Evolutionary conservation across 2,113 vertebrate species (phyloP).

Genomic region (Ceyx melanurus): DNA sequence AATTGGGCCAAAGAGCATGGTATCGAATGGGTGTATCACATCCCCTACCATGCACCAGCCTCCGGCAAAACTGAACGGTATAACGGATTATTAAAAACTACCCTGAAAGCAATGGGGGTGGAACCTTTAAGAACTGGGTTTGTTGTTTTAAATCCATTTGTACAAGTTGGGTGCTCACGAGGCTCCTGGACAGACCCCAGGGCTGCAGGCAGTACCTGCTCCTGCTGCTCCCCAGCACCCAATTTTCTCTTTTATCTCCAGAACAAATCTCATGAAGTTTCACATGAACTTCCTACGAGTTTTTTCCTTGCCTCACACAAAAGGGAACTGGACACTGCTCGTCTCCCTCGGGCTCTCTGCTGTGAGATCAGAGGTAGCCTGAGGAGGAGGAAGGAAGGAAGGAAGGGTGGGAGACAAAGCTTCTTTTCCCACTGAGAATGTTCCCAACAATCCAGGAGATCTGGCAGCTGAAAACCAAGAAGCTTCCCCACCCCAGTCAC

Average conservation of each 20-base stretch:
- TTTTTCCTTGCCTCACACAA: not conserved
- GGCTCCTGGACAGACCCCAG: not conserved
- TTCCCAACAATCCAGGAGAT: not conserved
- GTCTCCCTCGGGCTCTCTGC: not conserved
- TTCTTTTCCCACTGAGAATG: not conserved
- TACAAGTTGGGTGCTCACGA: not conserved
- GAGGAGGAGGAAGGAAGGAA: not conserved
- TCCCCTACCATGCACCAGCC: no score
- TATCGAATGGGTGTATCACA: no score
- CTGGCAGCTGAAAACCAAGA: not conserved
- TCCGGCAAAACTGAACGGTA: no score
- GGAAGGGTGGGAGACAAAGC: not conserved
- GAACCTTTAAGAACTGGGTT: no score
- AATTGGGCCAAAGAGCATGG: no score
- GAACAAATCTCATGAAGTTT: accelerated
- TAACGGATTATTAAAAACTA: no score
- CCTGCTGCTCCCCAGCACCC: not conserved
- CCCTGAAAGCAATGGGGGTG: no score
- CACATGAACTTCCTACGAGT: accelerated
- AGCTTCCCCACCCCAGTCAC: not conserved
- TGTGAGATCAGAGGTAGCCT: not conserved
- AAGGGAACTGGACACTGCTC: not conserved
- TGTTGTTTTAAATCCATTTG: no score
- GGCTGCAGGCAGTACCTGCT: accelerated
- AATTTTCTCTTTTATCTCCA: accelerated